phyloP scores from a whole-genome alignment of 1,140 invertebrate species.

The Tigriopus japonicus region DNA sequence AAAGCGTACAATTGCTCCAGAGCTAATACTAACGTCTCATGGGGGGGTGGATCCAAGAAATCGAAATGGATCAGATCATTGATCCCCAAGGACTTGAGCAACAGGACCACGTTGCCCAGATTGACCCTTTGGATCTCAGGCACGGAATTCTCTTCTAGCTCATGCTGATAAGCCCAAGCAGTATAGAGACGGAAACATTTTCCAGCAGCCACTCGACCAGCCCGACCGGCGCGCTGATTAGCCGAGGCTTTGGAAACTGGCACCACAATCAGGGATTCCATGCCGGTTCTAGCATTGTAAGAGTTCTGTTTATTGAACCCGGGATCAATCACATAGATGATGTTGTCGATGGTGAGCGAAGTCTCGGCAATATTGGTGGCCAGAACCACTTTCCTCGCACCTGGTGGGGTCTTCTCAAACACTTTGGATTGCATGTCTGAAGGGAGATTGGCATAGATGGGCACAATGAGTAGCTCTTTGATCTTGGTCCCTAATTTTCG shows the following conservation, averaged over 20 bases:
- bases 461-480: conserved; percentile 76
- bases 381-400: conserved; percentile 71
- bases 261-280: conserved; percentile 93
- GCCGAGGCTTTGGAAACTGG: conserved; percentile 95
- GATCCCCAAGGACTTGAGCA: conserved; percentile 89
- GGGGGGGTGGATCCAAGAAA: conserved; percentile 92
- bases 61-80: conserved; percentile 97
- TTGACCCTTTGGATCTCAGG: conserved; percentile 97
- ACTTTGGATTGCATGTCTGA: conserved; percentile 73
- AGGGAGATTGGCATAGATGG: conserved; percentile 94
- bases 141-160: conserved; percentile 91
- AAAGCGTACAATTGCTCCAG: conserved; percentile 93
- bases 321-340: conserved; percentile 97
- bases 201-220: conserved; percentile 77
- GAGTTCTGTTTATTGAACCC: conserved; percentile 99
- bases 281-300: conserved; percentile 91
- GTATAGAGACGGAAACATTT: conserved; percentile 97
- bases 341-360: conserved; percentile 96
- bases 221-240: conserved; percentile 78
- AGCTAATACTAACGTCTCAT: conserved; percentile 85
- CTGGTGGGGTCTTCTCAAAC: conserved; percentile 33
- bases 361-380: conserved; percentile 99
- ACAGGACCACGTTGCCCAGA: conserved; percentile 88
- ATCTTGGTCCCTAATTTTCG: conserved; percentile 79
- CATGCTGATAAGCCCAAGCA: conserved; percentile 90